Conservation (phyloP, 2,888 invertebrate species). For the Bellardia bayeri region DNA sequence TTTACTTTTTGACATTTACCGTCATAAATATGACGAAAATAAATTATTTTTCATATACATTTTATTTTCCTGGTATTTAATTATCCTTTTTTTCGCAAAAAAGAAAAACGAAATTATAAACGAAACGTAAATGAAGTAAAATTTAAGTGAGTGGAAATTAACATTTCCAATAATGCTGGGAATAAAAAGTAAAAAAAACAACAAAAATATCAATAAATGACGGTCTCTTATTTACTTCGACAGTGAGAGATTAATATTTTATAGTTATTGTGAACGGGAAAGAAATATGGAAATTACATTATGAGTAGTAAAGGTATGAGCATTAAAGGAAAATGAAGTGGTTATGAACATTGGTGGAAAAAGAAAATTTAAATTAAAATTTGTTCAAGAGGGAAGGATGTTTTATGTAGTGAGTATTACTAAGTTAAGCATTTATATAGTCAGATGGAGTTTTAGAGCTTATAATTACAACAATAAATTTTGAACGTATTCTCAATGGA, state of each 20-base stretch:
- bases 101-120: not conserved
- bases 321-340: not conserved
- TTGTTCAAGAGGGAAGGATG: too few relatives aligned
- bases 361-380: too few relatives aligned
- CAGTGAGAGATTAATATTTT: conserved; percentile 7
- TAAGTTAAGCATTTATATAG: too few relatives aligned
- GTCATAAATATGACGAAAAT: conserved; percentile 51
- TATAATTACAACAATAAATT: too few relatives aligned
- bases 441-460: too few relatives aligned
- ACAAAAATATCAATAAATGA: conserved; percentile 2
- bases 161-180: conserved; percentile 28
- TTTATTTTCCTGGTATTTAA: conserved; percentile 47
- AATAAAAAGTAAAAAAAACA: not conserved
- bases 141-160: conserved; percentile 67
- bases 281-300: conserved; percentile 1
- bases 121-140: conserved; percentile 32
- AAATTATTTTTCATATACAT: conserved; percentile 33
- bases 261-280: not conserved
- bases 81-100: not conserved
- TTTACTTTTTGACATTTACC: conserved; percentile 17
- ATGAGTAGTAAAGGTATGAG: not conserved
- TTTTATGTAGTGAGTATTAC: too few relatives aligned
- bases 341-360: not conserved
- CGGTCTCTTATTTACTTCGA: not conserved
- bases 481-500: too few relatives aligned